Base-by-base conservation (phyloP, 1,140 invertebrate species). In the Camponotus vicinus region DNA sequence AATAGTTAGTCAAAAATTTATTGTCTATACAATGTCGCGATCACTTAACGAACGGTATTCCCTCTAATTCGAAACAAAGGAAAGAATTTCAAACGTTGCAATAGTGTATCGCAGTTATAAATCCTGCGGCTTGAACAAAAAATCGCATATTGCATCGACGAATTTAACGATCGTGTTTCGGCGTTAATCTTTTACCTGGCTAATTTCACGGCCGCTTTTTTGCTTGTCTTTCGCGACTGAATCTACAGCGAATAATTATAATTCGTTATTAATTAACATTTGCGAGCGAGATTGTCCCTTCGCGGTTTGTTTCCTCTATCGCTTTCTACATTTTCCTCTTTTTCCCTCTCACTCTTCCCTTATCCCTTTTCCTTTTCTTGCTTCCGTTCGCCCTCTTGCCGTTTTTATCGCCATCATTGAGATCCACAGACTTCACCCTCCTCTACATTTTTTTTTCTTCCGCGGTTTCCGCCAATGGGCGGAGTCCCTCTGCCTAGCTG, bases 241-340 rank as follows among this genome's bases (percentile, higher is more conserved):
- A 13, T 18, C 34, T 15, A 57, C 49, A 32, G 57, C 64, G 88
- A 87, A 87, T 86, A 87, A 92, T 93, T 92, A 91, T 77, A 55
- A 90, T 92, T 89, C 90, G 80, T 92, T 69, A 87, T 89, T 92
- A 92, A 92, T 93, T 93, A 92, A 92, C 92, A 91, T 87, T 88
- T 69, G 85, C 76, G 79, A 49, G 64, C 61, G 67, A 75, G 66
- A 84, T 80, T 90, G 88, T 40, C 76, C 89, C 66, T 85, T 87
- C n/a, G 45, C 34, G 9, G 27, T 88, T 49, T 52, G 78, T 70
- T 77, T 64, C 71, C 64, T 88, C 70, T 49, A 13, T 45, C 49
- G 13, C 40, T 9, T 52, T 37, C 59, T 32, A 9, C n/a, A 0
- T 49, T n/a, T n/a, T 70, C 9, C 8, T 27, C 63, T 13, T 18